Evolutionary conservation across 2,888 invertebrate genomes (phyloP), one percentile per base, ranked within the genome.

Genomic region (Oscheius onirici): DNA sequence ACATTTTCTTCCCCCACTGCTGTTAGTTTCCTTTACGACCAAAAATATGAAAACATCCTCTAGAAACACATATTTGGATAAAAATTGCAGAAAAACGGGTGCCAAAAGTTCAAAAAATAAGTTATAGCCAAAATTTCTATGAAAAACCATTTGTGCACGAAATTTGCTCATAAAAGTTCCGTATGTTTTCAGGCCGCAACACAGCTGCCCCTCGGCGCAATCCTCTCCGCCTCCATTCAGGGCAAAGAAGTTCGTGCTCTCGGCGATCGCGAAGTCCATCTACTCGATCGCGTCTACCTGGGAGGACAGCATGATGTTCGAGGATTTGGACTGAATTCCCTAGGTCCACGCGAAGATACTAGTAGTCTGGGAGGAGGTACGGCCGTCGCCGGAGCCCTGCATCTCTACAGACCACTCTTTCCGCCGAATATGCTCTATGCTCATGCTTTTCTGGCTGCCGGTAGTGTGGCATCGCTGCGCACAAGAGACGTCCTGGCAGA

Each of bases 271-370:
- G 80, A 79, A 55, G 44, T 87, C 34, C 84, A 84, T 65, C 60
- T 87, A n/a, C 71, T 85, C 26, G 87, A 87, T 68, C 91, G 92
- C 82, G 93, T 93, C 89, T 94, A 92, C 89, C 90, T 95, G 55
- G 97, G 97, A 2, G 97, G 97, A 0, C 94, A 97, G 1, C 90
- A 93, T 76, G 92, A 93, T 51, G 87, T 97, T 26, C 90, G 97
- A 77, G 97, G 97, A 15, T 97, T 97, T 89, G 91, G 92, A 70
- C 91, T 92, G 88, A 67, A 92, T 69, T 85, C 83, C 1, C 77
- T 86, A 43, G 87, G 87, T 5, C 94, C 95, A 0, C 92, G 93
- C 75, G 89, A 91, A 40, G 93, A 95, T 77, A 92, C 92, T 49
- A 76, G 77, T 28, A 79, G 77, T 54, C 84, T 90, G 17, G 90